Evolutionary conservation across 2,797 vertebrate species (phyloP).

Genomic region (Nannoperca australis): DNA sequence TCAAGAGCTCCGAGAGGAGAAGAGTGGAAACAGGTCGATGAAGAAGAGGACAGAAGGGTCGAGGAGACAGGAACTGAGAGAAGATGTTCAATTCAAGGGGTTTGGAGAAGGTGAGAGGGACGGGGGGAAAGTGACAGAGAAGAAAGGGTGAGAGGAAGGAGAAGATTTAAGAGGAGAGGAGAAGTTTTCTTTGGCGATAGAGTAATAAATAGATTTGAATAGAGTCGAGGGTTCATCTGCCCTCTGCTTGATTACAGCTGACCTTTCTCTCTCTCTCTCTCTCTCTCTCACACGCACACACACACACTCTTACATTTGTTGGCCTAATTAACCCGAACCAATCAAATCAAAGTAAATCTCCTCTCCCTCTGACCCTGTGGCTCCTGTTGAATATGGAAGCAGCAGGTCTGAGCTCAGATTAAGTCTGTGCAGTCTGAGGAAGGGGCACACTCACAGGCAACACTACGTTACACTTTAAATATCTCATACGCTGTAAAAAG

Average conservation of each 20-base stretch:
- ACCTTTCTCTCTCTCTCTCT: constrained; percentile 11
- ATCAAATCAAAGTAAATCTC: constrained; percentile 29
- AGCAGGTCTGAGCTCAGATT: constrained; percentile 2
- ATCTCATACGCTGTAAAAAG: neutral
- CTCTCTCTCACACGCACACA: constrained; percentile 6
- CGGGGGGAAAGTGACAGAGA: no score
- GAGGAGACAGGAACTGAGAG: no score
- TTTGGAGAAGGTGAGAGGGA: neutral
- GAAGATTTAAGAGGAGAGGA: neutral
- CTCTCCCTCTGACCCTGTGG: neutral
- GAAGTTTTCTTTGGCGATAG: constrained; percentile 11
- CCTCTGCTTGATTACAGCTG: constrained; percentile 28
- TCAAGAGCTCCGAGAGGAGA: neutral
- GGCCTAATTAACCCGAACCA: constrained; percentile 49
- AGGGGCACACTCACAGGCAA: neutral
- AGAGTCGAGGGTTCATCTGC: neutral
- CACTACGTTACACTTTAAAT: no score
- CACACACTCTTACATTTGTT: neutral
- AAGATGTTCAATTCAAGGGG: no score
- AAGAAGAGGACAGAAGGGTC: neutral
- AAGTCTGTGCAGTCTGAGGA: neutral
- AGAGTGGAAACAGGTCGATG: neutral
- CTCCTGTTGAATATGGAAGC: constrained; percentile 1
- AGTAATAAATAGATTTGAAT: neutral
- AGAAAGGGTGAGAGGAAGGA: neutral